Percentiles rank a stretch among this genome's conserved stretches.
These are phyloP conservation scores for Sminthurinus signatus DNA, from an alignment of 1,140 invertebrate species.

Conservation along the genomic window DNA sequence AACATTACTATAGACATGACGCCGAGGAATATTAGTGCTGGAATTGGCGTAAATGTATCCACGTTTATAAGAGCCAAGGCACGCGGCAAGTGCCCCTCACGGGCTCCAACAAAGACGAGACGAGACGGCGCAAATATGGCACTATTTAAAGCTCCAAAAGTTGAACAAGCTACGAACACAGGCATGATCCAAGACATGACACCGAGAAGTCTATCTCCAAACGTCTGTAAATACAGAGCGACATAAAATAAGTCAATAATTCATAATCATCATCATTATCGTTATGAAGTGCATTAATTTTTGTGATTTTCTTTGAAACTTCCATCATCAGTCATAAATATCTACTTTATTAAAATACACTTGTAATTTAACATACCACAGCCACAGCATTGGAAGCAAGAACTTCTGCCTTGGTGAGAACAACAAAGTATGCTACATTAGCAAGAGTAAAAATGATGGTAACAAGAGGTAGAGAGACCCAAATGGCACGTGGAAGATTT, in stretches of 20 bases:
- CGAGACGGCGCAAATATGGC: slow-evolving; percentile 78
- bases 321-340: too few species aligned
- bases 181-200: slow-evolving; percentile 71
- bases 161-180: slow-evolving; percentile 67
- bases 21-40: slow-evolving; percentile 75
- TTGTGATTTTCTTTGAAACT: too few species aligned
- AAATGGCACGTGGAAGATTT: slow-evolving; percentile 90
- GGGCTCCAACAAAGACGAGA: slow-evolving; percentile 84
- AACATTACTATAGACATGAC: slow-evolving; percentile 53
- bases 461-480: slow-evolving; percentile 83
- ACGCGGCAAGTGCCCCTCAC: slow-evolving; percentile 80
- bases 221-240: slow-evolving; percentile 48
- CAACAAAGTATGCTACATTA: slow-evolving; percentile 89
- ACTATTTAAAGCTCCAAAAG: slow-evolving; percentile 77
- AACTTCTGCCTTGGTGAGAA: slow-evolving; percentile 74
- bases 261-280: too few species aligned
- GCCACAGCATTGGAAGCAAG: slow-evolving; percentile 84
- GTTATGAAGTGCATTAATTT: too few species aligned
- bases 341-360: too few species aligned
- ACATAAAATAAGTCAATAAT: too few species aligned
- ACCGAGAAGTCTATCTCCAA: slow-evolving; percentile 67
- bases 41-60: slow-evolving; percentile 70
- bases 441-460: slow-evolving; percentile 86
- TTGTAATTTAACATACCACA: too few species aligned
- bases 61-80: slow-evolving; percentile 78